Base-by-base conservation (phyloP, 2,113 vertebrate species). In the Mugil cephalus region DNA sequence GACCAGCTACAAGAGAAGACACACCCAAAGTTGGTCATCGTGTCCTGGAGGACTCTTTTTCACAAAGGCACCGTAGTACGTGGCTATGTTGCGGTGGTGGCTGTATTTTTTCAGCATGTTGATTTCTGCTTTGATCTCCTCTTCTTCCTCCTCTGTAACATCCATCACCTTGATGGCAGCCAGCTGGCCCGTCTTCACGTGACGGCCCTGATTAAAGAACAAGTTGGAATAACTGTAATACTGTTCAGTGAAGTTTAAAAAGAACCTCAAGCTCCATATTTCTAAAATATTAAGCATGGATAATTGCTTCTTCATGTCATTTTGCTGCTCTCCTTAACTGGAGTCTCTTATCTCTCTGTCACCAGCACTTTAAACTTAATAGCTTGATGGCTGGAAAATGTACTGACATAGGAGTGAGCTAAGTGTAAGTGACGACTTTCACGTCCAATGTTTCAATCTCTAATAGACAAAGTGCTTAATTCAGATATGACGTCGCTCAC, bases 131-230 rank as follows among this genome's bases (percentile, higher is more conserved):
- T 98, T 98, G 83, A 98, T 97, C 88, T 97, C 96, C 72, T 97
- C 96, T 24, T 97, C 96, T 62, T 98, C 96, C 15, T 98, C 96
- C 92, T 98, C 96, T 0, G 96, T 98, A 46, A 98, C 96, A 34
- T 98, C 96, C 96, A 98, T 98, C 87, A 98, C 96, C 85, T 98
- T 98, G 87, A 98, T 98, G 88, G 96, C 96, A 34, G 96, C 96
- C 90, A 98, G 93, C 94, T 98, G 96, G 77, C 96, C 96, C 0
- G 96, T 97, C 91, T 97, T 97, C 77, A 97, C 96, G 43, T 97
- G 96, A 67, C 96, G 95, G 74, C 96, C 96, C 96, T 97, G 84
- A 7, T 56, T 51, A 45, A 75, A 64, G 18, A 18, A 47, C 19
- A 54, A 24, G 21, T 54, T 50, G 43, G 10, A 30, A 69, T 68